Evolutionary conservation across 2,113 vertebrate genomes (phyloP), one percentile per base, ranked within the genome.

Genomic region (Taurulus bubalis): DNA sequence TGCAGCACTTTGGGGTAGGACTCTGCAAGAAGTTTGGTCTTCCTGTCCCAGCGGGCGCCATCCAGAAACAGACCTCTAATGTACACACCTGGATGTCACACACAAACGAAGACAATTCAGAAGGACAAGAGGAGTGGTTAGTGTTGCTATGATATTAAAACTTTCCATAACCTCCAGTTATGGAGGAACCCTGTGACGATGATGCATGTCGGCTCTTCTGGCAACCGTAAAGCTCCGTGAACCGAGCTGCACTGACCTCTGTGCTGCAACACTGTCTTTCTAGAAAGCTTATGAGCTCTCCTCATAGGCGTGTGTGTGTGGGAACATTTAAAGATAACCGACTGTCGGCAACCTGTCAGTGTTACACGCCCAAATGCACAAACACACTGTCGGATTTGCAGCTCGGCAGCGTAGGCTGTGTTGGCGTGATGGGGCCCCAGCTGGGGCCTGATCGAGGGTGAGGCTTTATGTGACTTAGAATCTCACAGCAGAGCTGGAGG

Each of bases 1-100:
- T 97, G 95, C 68, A 98, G 96, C 78, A 97, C 93, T 93, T 98
- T 97, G 2, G 96, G 96, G 67, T 92, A 90, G 11, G 97, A 97
- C 93, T 98, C 97, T 34, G 90, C 96, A 7, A 97, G 91, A 69
- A 93, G 95, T 81, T 95, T 97, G 24, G 78, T 94, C 77, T 96
- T 92, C 51, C 96, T 94, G 89, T 97, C 94, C 97, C 97, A 97
- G 69, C 96, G 92, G 40, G 97, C 97, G 49, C 97, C 96, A 30
- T 98, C 97, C 65, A 98, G 89, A 91, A 95, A 97, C 73, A 98
- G 77, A 55, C 96, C 96, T 38, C 93, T 75, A 77, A 97, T 36
- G 71, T 95, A 98, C 82, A 98, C 96, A 79, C 97, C 97, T 98
- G 84, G 83, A 42, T 6, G 24, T 15, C 42, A 73, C 71, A 81